A percentile compares a stretch with the other conserved stretches of the same genome.
Evolutionary conservation across 2,797 vertebrate species (phyloP).

Genomic region (Aythya fuligula): DNA sequence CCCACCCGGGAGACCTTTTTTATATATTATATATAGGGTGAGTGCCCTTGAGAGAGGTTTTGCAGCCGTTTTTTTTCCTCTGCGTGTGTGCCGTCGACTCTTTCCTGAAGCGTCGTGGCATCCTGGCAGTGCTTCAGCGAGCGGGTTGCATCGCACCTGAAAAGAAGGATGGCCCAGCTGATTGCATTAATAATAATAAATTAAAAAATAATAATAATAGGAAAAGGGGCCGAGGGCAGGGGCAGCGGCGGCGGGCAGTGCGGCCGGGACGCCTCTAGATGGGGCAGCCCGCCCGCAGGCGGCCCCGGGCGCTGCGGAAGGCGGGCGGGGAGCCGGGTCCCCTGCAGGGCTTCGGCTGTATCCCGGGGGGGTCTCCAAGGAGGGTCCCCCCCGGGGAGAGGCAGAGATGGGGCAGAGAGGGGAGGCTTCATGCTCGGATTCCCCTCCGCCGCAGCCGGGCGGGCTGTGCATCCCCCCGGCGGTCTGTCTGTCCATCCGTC

Average conservation of each 20-base stretch:
- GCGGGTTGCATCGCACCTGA: not conserved
- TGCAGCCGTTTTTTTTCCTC: not conserved
- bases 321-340: not conserved
- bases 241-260: not conserved
- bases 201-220: not conserved
- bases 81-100: not conserved
- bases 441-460: not conserved
- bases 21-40: not conserved
- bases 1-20: not conserved
- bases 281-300: constrained; percentile 17
- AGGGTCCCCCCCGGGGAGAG: not conserved
- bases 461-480: not conserved
- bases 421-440: not conserved
- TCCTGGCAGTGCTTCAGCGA: fast-evolving
- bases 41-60: not conserved
- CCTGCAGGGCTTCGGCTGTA: not conserved
- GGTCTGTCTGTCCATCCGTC: not conserved
- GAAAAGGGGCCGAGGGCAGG: not conserved
- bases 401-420: not conserved
- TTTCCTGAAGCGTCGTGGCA: not conserved
- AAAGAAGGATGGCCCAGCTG: fast-evolving
- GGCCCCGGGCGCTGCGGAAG: not conserved
- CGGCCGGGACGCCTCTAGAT: constrained; percentile 16
- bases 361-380: not conserved
- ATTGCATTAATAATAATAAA: not conserved